Evolutionary conservation across 2,113 vertebrate species (phyloP).

Genomic region (Bagarius yarrelli): DNA sequence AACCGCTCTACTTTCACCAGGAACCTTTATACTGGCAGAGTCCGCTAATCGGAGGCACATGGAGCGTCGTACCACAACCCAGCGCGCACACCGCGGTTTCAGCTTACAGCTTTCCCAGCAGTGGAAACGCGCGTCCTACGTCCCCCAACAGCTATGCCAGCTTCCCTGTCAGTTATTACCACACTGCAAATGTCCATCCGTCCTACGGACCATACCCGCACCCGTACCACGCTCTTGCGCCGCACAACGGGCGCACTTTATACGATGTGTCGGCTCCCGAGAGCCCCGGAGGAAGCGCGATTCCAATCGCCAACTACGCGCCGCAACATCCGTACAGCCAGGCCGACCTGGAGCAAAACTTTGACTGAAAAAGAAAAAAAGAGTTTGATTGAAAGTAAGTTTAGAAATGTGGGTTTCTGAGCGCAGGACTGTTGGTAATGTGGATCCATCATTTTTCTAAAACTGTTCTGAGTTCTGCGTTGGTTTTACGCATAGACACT

Average conservation of each 20-base stretch:
- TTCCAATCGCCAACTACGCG: constrained; percentile 57
- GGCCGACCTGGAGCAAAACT: constrained; percentile 51
- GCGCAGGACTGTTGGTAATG: not conserved
- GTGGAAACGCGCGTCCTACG: constrained; percentile 51
- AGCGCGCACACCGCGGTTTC: constrained; percentile 35
- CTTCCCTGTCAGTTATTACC: constrained; percentile 54
- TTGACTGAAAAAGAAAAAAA: constrained; percentile 35
- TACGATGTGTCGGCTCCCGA: constrained; percentile 59
- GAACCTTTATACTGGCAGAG: constrained; percentile 53
- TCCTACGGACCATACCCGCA: constrained; percentile 59
- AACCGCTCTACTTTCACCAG: constrained; percentile 59
- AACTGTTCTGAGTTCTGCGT: not conserved
- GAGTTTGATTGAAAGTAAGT: not conserved
- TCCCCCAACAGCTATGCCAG: constrained; percentile 55
- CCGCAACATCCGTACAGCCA: constrained; percentile 49
- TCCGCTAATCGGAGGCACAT: constrained; percentile 54
- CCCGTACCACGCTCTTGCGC: constrained; percentile 60
- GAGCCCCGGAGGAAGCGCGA: constrained; percentile 60
- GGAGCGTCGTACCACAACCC: constrained; percentile 55
- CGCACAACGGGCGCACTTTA: constrained; percentile 58
- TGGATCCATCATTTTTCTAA: not conserved
- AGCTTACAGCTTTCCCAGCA: constrained; percentile 40
- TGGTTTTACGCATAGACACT: constrained; percentile 4
- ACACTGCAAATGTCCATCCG: constrained; percentile 51
- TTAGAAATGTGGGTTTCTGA: not conserved